A percentile compares a stretch with the other conserved stretches of the same genome.
Conservation (phyloP, 2,113 vertebrate genomes). For the Zonotrichia leucophrys region DNA sequence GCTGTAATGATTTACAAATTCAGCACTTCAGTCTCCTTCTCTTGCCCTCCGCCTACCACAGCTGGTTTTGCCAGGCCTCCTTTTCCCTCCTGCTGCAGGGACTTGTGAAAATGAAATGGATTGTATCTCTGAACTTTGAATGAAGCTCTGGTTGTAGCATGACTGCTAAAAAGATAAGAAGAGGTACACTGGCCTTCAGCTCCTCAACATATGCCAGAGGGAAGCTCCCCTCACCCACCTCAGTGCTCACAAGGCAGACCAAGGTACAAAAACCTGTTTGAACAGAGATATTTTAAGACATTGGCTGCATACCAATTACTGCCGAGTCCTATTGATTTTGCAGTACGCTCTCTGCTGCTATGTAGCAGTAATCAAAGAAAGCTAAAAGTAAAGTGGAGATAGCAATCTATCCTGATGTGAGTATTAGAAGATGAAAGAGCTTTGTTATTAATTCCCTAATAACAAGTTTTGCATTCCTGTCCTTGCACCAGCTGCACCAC, state of each 20-base stretch:
- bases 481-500: neutral
- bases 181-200: neutral
- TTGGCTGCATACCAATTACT: slow-evolving; percentile 44
- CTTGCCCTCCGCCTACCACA: neutral
- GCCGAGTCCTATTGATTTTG: slow-evolving; percentile 39
- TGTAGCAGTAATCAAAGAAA: slow-evolving; percentile 56
- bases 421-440: slow-evolving; percentile 49
- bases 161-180: neutral
- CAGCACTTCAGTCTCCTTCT: neutral
- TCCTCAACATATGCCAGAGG: neutral
- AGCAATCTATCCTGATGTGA: slow-evolving; percentile 29
- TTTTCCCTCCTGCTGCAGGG: neutral
- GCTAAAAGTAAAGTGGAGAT: slow-evolving; percentile 54
- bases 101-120: neutral
- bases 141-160: neutral
- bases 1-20: neutral
- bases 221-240: neutral
- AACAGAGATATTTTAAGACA: slow-evolving; percentile 51
- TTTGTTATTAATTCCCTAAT: slow-evolving; percentile 32
- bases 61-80: neutral
- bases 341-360: neutral
- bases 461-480: slow-evolving; percentile 15
- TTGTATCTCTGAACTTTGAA: neutral
- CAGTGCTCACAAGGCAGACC: neutral
- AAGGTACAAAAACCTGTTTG: slow-evolving; percentile 43